Conservation (phyloP, 2,888 invertebrate species). For the Lamellibrachia columna region DNA sequence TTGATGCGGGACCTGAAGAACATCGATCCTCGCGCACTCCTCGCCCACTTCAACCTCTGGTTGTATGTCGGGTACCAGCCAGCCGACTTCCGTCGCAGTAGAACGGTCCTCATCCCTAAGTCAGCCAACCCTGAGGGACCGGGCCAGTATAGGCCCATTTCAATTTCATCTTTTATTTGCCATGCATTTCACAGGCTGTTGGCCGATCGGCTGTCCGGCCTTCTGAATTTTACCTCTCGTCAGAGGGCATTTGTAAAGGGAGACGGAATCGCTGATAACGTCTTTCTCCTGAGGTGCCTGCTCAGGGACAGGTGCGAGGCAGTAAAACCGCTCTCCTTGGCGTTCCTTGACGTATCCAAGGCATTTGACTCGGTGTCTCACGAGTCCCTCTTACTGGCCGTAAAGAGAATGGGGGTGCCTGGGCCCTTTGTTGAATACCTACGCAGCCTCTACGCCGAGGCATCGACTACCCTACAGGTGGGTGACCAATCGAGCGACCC, state of each 20-base stretch:
- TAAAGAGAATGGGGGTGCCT: too few species aligned
- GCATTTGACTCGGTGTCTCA: not conserved
- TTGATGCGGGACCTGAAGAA: not conserved
- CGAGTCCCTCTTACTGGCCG: too few species aligned
- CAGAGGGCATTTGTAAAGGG: not conserved
- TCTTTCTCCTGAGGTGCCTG: not conserved
- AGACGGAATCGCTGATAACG: not conserved
- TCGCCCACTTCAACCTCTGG: not conserved
- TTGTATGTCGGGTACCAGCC: not conserved
- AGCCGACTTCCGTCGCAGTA: not conserved
- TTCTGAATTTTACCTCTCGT: not conserved
- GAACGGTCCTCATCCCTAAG: not conserved
- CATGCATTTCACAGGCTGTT: not conserved
- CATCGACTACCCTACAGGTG: not conserved
- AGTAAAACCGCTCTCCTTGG: not conserved
- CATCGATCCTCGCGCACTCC: not conserved
- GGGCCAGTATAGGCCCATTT: not conserved
- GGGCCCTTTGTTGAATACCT: not conserved
- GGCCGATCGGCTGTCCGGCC: not conserved
- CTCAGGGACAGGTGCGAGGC: constrained; percentile 8
- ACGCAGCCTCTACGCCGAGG: not conserved
- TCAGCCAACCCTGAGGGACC: not conserved
- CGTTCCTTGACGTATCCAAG: constrained; percentile 4
- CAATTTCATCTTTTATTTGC: not conserved
- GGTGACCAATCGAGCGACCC: constrained; percentile 7